Evolutionary conservation across 2,797 vertebrate species (phyloP), one percentile per base, ranked within the genome.

Genomic region (Falco peregrinus): DNA sequence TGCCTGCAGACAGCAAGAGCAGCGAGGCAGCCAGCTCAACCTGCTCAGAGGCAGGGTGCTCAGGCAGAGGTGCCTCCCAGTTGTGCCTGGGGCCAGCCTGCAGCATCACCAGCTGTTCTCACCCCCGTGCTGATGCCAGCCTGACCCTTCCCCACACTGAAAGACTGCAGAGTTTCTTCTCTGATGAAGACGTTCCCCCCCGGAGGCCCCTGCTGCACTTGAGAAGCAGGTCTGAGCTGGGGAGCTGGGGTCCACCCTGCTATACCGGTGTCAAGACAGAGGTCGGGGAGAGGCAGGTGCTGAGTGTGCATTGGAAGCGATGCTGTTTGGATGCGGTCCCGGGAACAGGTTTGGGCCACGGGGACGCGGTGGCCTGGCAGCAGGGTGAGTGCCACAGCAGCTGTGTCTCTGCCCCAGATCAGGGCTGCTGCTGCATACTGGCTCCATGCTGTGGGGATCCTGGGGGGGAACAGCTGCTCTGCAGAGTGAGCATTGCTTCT

Each of bases 321-420:
- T 4, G 26, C 16, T 39, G 45, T 6, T 59, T 3, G 1, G 13
- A 60, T 1, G 53, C 1, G 0, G 9, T 7, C 3, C 22, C 1
- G 7, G 73, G 31, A 24, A 3, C 33, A 8, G 7, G 13, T 53
- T 13, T 41, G 48, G 59, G 37, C 21, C 16, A 5, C 4, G 47
- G 53, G 75, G 54, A 33, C 0, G 0, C 3, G 16, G 18, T 65
- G 54, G 29, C 33, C 48, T 19, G 54, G 76, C 78, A 84, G 67
- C 50, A 51, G 80, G 69, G 47, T 35, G 56, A 31, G 22, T 47
- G 61, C 11, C 57, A 17, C 65, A 41, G n/a, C 0, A 0, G 48
- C 73, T 60, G 11, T 5, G 1, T 22, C 59, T 25, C 35, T 92
- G 84, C 59, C 35, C 53, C 1, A 1, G 6, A 2, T 4, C 21